Conservation (phyloP, 2,888 invertebrate species). For the Phortica magna region DNA sequence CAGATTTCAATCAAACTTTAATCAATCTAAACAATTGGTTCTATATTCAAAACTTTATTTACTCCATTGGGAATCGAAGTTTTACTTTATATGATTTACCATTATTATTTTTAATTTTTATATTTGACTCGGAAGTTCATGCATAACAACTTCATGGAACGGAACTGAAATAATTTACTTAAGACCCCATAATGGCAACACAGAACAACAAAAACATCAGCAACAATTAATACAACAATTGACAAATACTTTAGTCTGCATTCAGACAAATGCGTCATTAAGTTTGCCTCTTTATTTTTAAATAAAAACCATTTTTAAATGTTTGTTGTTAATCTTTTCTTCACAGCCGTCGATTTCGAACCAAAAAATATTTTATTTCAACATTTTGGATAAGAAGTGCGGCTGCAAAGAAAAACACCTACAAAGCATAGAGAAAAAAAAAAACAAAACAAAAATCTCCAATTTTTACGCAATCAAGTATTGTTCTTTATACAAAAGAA, state of each 20-base stretch:
- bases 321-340: slow-evolving; percentile 29
- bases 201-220: neutral
- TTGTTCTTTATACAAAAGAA: slow-evolving; percentile 48
- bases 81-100: slow-evolving; percentile 56
- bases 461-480: slow-evolving; percentile 21
- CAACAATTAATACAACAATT: neutral
- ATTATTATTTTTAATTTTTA: slow-evolving; percentile 66
- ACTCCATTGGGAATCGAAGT: slow-evolving; percentile 28
- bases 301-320: slow-evolving; percentile 20
- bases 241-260: neutral
- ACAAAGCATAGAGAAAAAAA: neutral
- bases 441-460: neutral
- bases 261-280: slow-evolving; percentile 4
- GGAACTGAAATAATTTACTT: slow-evolving; percentile 52
- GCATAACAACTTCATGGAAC: slow-evolving; percentile 1
- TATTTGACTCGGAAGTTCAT: slow-evolving; percentile 54
- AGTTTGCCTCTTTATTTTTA: neutral
- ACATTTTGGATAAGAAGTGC: neutral
- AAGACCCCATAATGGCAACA: slow-evolving; percentile 51
- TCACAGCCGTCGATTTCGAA: slow-evolving; percentile 13
- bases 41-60: slow-evolving; percentile 43
- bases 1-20: slow-evolving; percentile 16
- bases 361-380: neutral
- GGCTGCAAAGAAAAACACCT: slow-evolving; percentile 17
- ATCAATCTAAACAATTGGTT: neutral